These are phyloP conservation scores for Lutra lutra DNA, from an alignment of 2,797 vertebrate species.

Conservation along the genomic window DNA sequence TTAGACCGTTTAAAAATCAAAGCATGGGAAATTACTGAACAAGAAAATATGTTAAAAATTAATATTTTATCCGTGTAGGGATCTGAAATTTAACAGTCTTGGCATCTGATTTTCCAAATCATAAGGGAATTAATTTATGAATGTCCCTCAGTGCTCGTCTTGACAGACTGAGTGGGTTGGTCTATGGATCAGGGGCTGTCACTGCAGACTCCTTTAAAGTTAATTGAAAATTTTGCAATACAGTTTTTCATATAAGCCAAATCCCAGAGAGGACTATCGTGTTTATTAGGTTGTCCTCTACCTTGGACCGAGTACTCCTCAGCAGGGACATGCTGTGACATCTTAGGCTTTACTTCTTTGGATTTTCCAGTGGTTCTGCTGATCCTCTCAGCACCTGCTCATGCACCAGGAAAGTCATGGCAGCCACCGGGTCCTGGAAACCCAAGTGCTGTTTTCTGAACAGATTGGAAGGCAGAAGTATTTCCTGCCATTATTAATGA, in stretches of 20 bases:
- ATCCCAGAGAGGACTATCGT: neutral
- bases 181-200: neutral
- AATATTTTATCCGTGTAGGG: neutral
- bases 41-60: neutral
- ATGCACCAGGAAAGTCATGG: neutral
- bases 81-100: neutral
- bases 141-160: no score
- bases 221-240: neutral
- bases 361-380: neutral
- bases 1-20: neutral
- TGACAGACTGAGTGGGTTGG: neutral
- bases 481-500: neutral
- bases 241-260: neutral
- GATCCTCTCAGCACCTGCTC: neutral
- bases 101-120: constrained; percentile 4
- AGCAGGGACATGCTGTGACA: fast-evolving
- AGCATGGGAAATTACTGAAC: neutral
- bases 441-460: constrained; percentile 41
- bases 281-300: neutral
- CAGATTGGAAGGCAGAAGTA: neutral
- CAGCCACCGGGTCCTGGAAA: neutral
- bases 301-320: neutral
- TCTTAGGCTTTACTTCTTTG: neutral
- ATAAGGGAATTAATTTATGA: neutral
- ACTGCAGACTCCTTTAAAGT: neutral